A percentile compares a stretch with the other conserved stretches of the same genome.
Evolutionary conservation across 2,113 vertebrate genomes (phyloP).

Genomic region (Procapra przewalskii): DNA sequence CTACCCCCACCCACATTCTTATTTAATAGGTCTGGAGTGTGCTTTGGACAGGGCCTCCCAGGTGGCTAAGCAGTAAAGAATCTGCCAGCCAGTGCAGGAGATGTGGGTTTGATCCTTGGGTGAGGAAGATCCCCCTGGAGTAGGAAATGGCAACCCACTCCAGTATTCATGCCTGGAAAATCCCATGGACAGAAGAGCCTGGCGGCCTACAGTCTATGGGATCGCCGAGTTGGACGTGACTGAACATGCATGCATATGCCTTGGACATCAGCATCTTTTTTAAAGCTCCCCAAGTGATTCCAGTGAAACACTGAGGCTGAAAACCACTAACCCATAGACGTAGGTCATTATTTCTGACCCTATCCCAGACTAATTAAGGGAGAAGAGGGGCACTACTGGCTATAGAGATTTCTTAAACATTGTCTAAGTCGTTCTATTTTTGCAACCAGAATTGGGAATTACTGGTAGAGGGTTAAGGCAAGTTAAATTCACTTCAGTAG

Average conservation of each 20-base stretch:
- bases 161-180: neutral
- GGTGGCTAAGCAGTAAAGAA: neutral
- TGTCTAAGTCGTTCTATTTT: neutral
- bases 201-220: neutral
- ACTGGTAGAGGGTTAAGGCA: neutral
- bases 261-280: neutral
- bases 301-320: neutral
- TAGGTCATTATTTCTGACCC: neutral
- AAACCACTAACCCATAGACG: neutral
- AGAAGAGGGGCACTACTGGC: neutral
- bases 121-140: neutral
- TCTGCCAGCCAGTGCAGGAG: neutral
- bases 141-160: too few relatives aligned
- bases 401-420: neutral
- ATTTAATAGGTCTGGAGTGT: neutral
- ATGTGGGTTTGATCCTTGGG: neutral
- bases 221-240: rapidly evolving
- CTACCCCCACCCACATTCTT: neutral
- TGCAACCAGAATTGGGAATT: neutral
- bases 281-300: neutral
- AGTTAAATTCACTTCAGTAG: neutral
- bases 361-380: neutral
- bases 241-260: neutral
- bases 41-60: neutral
- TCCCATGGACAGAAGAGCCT: neutral